These are phyloP conservation scores for Aleiodes leptofemur DNA, from an alignment of 2,888 invertebrate genomes.

Conservation along the genomic window DNA sequence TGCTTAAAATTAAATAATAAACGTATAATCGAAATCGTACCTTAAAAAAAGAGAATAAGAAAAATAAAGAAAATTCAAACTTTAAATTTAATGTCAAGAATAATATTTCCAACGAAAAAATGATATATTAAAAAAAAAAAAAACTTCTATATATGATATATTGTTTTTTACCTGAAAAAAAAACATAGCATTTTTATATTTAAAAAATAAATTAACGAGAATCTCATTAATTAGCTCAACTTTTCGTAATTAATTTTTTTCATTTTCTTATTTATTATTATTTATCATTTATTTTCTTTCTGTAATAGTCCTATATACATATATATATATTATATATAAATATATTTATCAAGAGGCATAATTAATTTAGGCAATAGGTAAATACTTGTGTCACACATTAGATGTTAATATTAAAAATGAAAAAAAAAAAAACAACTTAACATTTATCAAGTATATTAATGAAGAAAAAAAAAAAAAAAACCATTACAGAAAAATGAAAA, in stretches of 20 bases:
- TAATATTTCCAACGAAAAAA: conserved; percentile 35
- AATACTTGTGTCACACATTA: conserved; percentile 48
- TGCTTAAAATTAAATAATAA: conserved; percentile 49
- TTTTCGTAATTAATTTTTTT: conserved; percentile 22
- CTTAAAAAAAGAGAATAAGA: conserved; percentile 53
- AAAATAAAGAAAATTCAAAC: conserved; percentile 49
- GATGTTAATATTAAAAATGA: conserved; percentile 38
- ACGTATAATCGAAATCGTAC: conserved; percentile 57
- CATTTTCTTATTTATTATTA: conserved; percentile 23
- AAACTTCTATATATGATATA: conserved; percentile 47
- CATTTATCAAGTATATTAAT: conserved; percentile 26
- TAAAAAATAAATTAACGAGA: conserved; percentile 72
- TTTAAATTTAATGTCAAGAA: conserved; percentile 63
- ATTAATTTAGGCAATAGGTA: conserved; percentile 50
- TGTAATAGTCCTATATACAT: conserved; percentile 70
- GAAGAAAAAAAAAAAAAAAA: conserved; percentile 15
- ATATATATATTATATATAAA: conserved; percentile 40
- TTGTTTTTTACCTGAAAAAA: conserved; percentile 70
- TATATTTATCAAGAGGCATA: conserved; percentile 57
- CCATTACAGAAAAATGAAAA: conserved; percentile 3
- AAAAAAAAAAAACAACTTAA: conserved; percentile 5
- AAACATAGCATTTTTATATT: conserved; percentile 69
- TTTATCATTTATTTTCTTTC: conserved; percentile 58
- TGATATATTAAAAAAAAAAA: conserved; percentile 16
- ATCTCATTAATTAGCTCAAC: conserved; percentile 66